Conservation (phyloP, 2,797 vertebrate species). For the Diplodus puntazzo region DNA sequence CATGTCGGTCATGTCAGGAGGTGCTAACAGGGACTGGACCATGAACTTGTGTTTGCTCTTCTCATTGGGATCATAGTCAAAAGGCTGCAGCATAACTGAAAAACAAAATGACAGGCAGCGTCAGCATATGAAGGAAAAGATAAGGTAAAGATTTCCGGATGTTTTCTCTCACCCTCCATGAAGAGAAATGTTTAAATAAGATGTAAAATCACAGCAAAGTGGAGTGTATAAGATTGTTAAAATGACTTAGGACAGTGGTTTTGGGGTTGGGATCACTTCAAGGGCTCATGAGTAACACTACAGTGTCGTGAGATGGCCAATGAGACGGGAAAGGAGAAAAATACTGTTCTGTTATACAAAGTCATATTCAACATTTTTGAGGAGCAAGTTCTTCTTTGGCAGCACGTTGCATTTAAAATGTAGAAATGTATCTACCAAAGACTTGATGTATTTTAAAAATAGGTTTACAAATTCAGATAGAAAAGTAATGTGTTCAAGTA, state of each 20-base stretch:
- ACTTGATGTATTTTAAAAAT: too few species aligned
- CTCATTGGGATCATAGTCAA: slow-evolving; percentile 99
- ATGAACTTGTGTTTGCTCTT: slow-evolving; percentile 99
- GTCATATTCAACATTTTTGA: too few species aligned
- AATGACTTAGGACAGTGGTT: slow-evolving; percentile 1
- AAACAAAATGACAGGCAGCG: slow-evolving; percentile 59
- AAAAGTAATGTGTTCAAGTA: background rate
- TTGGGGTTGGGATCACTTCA: background rate
- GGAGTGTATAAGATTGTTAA: background rate
- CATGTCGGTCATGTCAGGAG: slow-evolving; percentile 97
- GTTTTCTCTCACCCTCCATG: background rate
- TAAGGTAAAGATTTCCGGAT: background rate
- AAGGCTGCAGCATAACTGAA: slow-evolving; percentile 99
- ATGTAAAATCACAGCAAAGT: background rate
- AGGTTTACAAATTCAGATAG: too few species aligned
- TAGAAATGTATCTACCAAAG: too few species aligned
- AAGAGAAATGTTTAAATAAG: background rate
- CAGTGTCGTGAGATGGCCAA: background rate
- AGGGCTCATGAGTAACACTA: background rate
- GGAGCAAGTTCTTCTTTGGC: background rate
- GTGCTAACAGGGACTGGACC: slow-evolving; percentile 98
- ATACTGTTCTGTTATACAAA: background rate
- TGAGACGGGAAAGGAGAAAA: background rate
- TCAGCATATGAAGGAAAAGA: slow-evolving; percentile 27
- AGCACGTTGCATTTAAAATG: background rate